phyloP scores from a whole-genome alignment of 1,140 invertebrate genomes.

The Drosophila lacertosa region DNA sequence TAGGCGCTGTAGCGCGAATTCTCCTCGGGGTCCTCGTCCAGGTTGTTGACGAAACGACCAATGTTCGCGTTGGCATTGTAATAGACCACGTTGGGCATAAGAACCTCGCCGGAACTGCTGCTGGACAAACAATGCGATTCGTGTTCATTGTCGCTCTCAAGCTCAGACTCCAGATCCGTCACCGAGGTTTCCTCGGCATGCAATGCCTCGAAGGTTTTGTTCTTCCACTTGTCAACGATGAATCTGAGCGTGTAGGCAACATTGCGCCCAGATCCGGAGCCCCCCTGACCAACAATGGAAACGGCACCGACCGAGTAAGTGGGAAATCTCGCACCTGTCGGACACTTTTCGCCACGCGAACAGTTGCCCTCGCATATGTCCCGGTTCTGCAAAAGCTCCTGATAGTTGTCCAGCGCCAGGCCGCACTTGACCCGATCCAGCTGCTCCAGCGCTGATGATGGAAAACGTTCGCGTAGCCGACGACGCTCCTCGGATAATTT shows the following conservation, averaged over 20 bases:
- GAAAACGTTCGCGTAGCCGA: slow-evolving; percentile 92
- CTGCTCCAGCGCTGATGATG: slow-evolving; percentile 89
- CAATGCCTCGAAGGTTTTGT: background rate
- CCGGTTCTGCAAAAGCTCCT: slow-evolving; percentile 89
- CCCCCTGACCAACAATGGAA: background rate
- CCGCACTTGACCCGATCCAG: slow-evolving; percentile 91
- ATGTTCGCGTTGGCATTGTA: slow-evolving; percentile 31
- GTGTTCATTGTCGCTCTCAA: background rate
- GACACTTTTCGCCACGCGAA: slow-evolving; percentile 92
- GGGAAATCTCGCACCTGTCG: slow-evolving; percentile 87
- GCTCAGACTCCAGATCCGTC: background rate
- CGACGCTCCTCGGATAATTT: slow-evolving; percentile 92
- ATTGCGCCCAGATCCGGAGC: background rate
- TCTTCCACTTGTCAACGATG: slow-evolving; percentile 59
- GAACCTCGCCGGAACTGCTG: slow-evolving; percentile 38
- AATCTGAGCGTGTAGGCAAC: slow-evolving; percentile 56
- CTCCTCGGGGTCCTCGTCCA: slow-evolving; percentile 34
- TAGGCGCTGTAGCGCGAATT: background rate
- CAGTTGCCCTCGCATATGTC: slow-evolving; percentile 95
- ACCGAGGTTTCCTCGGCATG: background rate
- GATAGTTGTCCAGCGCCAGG: slow-evolving; percentile 91
- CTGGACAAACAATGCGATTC: background rate
- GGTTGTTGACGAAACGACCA: slow-evolving; percentile 57
- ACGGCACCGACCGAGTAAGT: slow-evolving; percentile 40
- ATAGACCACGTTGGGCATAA: slow-evolving; percentile 62